Evolutionary conservation across 92 coral and sea anemone genomes (phyloP), one percentile per base, ranked within the genome.

Genomic region (Parazoanthus darwini): DNA sequence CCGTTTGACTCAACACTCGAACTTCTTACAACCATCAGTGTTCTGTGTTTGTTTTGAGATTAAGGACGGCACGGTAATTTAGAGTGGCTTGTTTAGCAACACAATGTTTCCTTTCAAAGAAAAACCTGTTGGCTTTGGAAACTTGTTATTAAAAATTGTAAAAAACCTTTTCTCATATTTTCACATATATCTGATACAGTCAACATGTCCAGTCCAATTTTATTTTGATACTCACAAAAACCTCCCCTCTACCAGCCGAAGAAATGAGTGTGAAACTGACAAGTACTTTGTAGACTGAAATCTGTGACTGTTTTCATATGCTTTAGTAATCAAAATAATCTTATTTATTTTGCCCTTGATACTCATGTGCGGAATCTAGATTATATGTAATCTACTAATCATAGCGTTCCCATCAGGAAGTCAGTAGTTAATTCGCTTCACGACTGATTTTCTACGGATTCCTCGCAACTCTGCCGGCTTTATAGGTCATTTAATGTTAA

Each of bases 41-140:
- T 38, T 35, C 50, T 66, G 29, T 71, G 37, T 84, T 71, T 71
- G 79, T 84, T 83, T 84, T 68, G 67, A 71, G 78, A 72, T 84
- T 84, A 71, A 83, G 25, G 78, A 29, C 68, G 20, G 79, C 58
- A 59, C 79, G 43, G 39, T 23, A 82, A 82, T 48, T 71, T 3
- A 50, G 42, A 68, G 10, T 38, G 42, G 39, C 66, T 46, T 71
- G 67, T 68, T 56, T 43, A 67, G 33, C 54, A 35, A 72, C 18
- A 65, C 74, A 42, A 39, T 33, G 79, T 71, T 84, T 46, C 78
- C 26, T 46, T 84, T 72, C 26, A 46, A 84, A 72, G 38, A 84
- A 84, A 54, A 84, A 70, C 4, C 78, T 70, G 78, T 51, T 73
- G 44, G 72, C 73, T 38, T 44, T 80, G 50, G 85, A 80, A 58